Base-by-base conservation (phyloP, 2,888 invertebrate species). In the Rotaria magnacalcarata region DNA sequence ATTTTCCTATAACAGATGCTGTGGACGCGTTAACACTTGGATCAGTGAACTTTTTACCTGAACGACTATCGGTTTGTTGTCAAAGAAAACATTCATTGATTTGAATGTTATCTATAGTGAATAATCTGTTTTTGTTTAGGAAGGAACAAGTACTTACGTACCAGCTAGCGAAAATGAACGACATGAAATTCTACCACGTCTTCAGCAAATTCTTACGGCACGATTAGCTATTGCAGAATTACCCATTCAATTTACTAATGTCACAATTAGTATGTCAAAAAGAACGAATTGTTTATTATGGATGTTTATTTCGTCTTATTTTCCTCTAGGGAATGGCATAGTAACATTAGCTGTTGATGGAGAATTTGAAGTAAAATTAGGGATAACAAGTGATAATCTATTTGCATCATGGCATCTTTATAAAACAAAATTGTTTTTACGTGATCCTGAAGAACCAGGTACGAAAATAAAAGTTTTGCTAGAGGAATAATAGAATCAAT, bases 1-100 rank as follows among this genome's bases (percentile, higher is more conserved):
- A 96, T 90, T 99, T 99, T 90, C 97, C 99, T 90, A 95, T 99
- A 91, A 96, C 97, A 8, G 96, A 97, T 87, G 98, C 99, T 54
- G 96, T 99, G 2, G 99, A 99, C 92, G 97, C 99, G 60, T 92
- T 99, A 43, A 98, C 98, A 0, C 94, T 96, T 84, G 98, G 98
- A 85, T 96, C 96, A 0, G 80, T 80, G 4, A 24, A 43, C n/a
- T 80, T 21, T n/a, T n/a, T 80, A 80, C 80, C 80, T 47, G 80
- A 80, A 47, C 43, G 80, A 47, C 24, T 80, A 47, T 80, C 80
- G 80, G 80, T 80, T 80, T 47, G 80, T 80, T 43, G 24, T 24
- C 5, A 47, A 6, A 27, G 54, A 67, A 2, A 21, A 34, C 34
- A 34, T 2, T 34, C 34, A 34, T 80, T 80, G 21, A 80, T 3